Evolutionary conservation across 2,113 vertebrate species (phyloP), one percentile per base, ranked within the genome.

Genomic region (Psittacara wagleri): DNA sequence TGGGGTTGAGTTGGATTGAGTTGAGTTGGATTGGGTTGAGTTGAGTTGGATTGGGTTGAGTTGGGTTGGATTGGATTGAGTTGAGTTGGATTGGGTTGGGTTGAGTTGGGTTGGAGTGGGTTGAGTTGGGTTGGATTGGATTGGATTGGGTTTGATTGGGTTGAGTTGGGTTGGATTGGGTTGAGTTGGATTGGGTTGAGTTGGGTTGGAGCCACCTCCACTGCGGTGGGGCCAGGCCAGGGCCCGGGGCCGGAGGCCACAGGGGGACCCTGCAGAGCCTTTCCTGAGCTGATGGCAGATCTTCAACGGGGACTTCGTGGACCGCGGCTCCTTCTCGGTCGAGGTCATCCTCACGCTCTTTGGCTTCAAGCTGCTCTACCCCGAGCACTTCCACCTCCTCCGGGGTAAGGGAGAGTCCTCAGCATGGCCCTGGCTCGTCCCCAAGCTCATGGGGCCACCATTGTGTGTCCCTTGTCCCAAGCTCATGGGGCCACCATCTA

Each of bases 261-360:
- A 7, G 17, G 17, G 17, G 29, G 52, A 12, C 17, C 17, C 10
- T 18, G 11, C 54, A 12, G 54, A 55, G 11, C 17, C 54, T 35
- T 86, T 55, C 39, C 74, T 79, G 7, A 29, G 7, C 33, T 43
- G 35, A 7, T n/a, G 57, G 44, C 95, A 99, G 99, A 98, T 99
- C 95, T 99, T 99, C 97, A 99, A 99, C 24, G 99, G 99, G 1
- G 99, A 99, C 94, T 99, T 99, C 29, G 99, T 99, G 44, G 99
- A 99, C 72, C 98, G 99, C 0, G 99, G 99, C 61, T 99, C 99
- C 37, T 99, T 99, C 97, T 99, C 99, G 0, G 96, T 99, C 3
- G 99, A 99, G 94, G 99, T 99, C 83, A 99, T 99, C 83, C 98
- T 99, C 63, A 99, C 98, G 7, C 98, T 99, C 39, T 99, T 99